Evolutionary conservation across 2,113 vertebrate species (phyloP).

Genomic region (Gavia stellata): DNA sequence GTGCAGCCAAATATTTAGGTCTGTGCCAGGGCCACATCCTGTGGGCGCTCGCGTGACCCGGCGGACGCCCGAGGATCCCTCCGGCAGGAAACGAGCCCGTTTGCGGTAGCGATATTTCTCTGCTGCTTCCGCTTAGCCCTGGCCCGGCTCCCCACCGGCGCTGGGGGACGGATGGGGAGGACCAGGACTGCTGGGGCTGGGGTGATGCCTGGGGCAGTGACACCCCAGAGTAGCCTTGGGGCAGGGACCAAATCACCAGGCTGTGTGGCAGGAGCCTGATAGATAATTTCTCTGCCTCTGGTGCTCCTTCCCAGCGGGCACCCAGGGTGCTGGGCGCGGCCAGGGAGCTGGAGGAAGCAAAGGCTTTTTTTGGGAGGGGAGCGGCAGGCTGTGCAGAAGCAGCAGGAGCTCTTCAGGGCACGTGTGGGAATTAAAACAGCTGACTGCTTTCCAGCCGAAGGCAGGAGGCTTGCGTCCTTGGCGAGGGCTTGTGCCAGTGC

Average conservation of each 20-base stretch:
- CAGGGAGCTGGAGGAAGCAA: background rate
- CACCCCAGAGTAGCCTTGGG: background rate
- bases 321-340: background rate
- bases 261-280: background rate
- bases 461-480: background rate
- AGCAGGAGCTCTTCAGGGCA: background rate
- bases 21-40: background rate
- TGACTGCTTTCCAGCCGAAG: background rate
- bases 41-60: accelerated
- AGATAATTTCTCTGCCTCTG: background rate
- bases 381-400: background rate
- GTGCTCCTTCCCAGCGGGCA: background rate
- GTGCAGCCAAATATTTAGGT: background rate
- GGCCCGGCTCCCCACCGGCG: background rate
- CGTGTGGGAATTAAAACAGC: background rate
- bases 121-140: background rate
- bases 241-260: background rate
- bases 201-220: background rate
- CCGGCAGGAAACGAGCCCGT: background rate
- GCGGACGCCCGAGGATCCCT: background rate
- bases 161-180: background rate
- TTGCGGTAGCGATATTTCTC: background rate
- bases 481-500: background rate
- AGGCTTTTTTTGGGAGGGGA: background rate
- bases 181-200: background rate